Evolutionary conservation across 1,140 invertebrate genomes (phyloP), one percentile per base, ranked within the genome.

Genomic region (Orussus abietinus): DNA sequence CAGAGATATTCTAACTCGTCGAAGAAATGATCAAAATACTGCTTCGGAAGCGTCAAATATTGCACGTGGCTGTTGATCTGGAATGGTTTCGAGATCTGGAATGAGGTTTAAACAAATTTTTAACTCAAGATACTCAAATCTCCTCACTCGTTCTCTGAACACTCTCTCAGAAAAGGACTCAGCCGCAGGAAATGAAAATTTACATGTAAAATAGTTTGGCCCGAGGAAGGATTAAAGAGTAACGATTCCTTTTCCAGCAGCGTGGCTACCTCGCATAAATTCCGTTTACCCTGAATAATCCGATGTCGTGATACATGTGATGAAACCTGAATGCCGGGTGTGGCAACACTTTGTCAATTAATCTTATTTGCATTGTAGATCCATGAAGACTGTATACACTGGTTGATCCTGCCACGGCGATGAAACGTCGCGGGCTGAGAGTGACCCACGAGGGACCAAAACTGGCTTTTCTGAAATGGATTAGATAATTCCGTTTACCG

Each of bases 281-380:
- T n/a, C 28, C 52, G 38, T 15, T 35, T 53, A 68, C 66, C 57
- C 55, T 58, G 51, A 58, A 55, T 22, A 67, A 51, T 47, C 62
- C 66, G 48, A 69, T 64, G 38, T 69, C 66, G 44, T 67, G 44
- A 43, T 29, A 48, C 63, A 67, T 59, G 30, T 44, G 47, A 13
- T 32, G 34, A 38, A 49, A 53, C 21, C 38, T 56, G 47, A 63
- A 69, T 29, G 41, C 47, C 12, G 44, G 47, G 49, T 69, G 66
- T 15, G 66, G 64, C 10, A 66, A 30, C 18, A 59, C 37, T 38
- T 29, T 45, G 35, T 66, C 57, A 34, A 63, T 17, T 20, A 55
- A 40, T 45, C 55, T 50, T 25, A 59, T 49, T 37, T 67, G 66
- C 15, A 49, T 58, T 22, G 49, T 53, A 20, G 13, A 14, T 21